phyloP scores from a whole-genome alignment of 1,140 invertebrate genomes.

The Lepidotrigona ventralis region DNA sequence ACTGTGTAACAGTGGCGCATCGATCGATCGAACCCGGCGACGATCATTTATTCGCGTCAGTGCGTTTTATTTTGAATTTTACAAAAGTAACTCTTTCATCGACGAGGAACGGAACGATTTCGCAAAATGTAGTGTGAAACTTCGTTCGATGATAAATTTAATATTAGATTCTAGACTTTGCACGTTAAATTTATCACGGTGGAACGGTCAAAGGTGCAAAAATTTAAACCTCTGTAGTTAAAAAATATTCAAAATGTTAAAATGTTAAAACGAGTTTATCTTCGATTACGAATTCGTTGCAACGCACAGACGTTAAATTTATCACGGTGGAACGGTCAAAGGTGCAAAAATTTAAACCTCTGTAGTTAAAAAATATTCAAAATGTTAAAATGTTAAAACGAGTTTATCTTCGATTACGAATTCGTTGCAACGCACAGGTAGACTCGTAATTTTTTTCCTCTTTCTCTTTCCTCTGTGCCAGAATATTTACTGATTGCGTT shows the following conservation, averaged over 20 bases:
- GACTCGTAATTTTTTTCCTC: no score
- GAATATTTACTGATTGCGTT: no score
- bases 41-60: no score
- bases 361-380: neutral
- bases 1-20: no score
- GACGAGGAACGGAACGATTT: neutral
- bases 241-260: neutral
- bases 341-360: neutral
- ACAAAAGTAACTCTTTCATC: neutral
- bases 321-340: rapidly evolving
- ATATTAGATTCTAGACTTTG: neutral
- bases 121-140: neutral
- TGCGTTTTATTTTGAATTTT: neutral
- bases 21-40: no score
- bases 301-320: neutral
- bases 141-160: neutral
- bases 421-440: no score
- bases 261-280: no score
- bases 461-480: no score
- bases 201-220: rapidly evolving
- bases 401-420: no score
- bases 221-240: neutral
- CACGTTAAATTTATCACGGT: neutral
- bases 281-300: no score
- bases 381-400: no score